These are phyloP conservation scores for Diplazon laetatorius DNA, from an alignment of 2,888 invertebrate species.

Conservation along the genomic window DNA sequence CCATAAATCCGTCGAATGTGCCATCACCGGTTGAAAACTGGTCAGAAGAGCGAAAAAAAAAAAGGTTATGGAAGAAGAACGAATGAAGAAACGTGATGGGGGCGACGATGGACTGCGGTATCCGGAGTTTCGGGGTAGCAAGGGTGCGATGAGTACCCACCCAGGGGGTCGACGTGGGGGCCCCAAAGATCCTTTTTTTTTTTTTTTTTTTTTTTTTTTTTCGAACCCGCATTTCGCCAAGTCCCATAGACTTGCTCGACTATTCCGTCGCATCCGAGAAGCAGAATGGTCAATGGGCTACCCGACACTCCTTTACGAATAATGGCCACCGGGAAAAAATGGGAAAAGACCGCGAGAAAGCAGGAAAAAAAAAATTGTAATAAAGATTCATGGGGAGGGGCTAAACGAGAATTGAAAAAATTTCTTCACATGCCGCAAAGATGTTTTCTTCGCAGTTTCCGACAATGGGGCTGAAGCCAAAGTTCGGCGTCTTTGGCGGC, in stretches of 20 bases:
- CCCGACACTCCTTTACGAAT: conserved; percentile 46
- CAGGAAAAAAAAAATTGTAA: conserved; percentile 6
- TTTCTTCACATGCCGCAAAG: conserved; percentile 32
- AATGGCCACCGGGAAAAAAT: conserved; percentile 35
- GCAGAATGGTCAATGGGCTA: conserved; percentile 39
- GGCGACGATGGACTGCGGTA: background rate
- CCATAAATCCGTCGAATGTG: conserved; percentile 74
- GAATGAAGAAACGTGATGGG: background rate
- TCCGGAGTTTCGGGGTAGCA: conserved; percentile 46
- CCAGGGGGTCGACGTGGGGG: conserved; percentile 61
- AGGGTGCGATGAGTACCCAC: conserved; percentile 74
- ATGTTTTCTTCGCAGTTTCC: conserved; percentile 15
- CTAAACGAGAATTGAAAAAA: conserved; percentile 19
- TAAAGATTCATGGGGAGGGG: conserved; percentile 9
- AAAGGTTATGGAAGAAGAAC: too few relatives aligned
- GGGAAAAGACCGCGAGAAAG: conserved; percentile 18
- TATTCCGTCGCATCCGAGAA: conserved; percentile 2
- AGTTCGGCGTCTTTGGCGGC: too few relatives aligned
- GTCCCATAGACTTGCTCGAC: conserved; percentile 24
- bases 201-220: too few relatives aligned
- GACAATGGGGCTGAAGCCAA: too few relatives aligned
- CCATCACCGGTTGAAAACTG: conserved; percentile 26
- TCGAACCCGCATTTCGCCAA: conserved; percentile 22
- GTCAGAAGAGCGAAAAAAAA: background rate
- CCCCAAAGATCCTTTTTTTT: conserved; percentile 62